These are phyloP conservation scores for Peromyscus polionotus DNA, from an alignment of 2,113 vertebrate species.

Conservation along the genomic window DNA sequence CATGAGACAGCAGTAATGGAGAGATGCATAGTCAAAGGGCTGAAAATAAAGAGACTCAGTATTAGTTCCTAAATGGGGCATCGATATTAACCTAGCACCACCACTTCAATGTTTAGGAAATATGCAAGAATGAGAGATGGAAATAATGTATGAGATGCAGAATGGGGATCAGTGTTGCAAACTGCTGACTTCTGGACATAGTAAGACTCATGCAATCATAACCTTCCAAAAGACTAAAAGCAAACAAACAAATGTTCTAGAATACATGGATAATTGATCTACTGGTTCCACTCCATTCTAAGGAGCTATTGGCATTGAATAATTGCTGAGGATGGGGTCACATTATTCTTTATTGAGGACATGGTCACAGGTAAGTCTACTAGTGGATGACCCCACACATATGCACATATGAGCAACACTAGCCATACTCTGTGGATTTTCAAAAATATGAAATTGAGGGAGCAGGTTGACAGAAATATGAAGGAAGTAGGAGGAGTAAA, in stretches of 20 bases:
- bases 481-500: not conserved
- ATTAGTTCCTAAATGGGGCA: too few relatives aligned
- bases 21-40: too few relatives aligned
- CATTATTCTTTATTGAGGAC: not conserved
- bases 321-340: rapidly evolving
- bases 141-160: not conserved
- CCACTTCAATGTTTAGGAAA: not conserved
- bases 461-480: not conserved
- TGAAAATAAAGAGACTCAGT: too few relatives aligned
- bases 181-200: not conserved
- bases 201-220: not conserved
- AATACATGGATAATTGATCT: not conserved
- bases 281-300: too few relatives aligned
- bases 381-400: not conserved
- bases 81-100: too few relatives aligned
- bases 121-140: not conserved
- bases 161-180: not conserved
- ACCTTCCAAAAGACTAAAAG: not conserved
- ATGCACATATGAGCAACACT: not conserved
- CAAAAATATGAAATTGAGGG: not conserved
- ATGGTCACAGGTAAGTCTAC: too few relatives aligned
- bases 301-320: not conserved
- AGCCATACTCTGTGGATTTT: too few relatives aligned
- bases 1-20: too few relatives aligned
- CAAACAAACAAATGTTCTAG: not conserved